phyloP scores from a whole-genome alignment of 2,797 vertebrate genomes.

The Tamandua tetradactyla region DNA sequence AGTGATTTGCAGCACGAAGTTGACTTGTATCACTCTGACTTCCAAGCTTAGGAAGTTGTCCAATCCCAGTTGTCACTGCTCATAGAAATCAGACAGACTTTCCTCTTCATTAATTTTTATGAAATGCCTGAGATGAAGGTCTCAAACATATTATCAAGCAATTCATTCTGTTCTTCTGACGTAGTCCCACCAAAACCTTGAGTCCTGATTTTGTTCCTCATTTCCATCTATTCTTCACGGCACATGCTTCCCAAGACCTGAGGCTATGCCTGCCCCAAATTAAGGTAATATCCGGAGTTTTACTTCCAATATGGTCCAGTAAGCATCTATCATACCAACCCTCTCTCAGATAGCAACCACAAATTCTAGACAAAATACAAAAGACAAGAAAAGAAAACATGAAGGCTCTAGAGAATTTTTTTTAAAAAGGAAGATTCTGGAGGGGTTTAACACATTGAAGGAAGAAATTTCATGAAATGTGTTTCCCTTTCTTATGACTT shows the following conservation, averaged over 20 bases:
- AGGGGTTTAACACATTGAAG: background rate
- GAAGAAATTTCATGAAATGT: background rate
- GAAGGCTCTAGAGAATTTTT: background rate
- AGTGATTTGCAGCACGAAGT: background rate
- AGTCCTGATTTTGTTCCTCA: background rate
- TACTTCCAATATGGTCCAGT: background rate
- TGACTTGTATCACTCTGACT: background rate
- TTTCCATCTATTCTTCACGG: background rate
- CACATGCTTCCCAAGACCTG: background rate
- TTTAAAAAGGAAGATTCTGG: background rate
- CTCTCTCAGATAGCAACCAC: background rate
- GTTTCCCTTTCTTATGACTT: background rate
- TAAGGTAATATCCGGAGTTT: background rate
- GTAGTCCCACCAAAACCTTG: background rate
- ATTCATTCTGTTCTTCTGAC: background rate
- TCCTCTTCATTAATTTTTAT: background rate
- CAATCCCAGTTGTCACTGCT: background rate
- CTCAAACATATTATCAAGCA: background rate
- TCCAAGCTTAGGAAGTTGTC: background rate
- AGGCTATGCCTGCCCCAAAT: background rate
- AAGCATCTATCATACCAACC: background rate
- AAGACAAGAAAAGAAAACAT: background rate
- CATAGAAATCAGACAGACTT: background rate
- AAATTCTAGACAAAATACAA: background rate
- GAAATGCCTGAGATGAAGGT: background rate